A percentile compares a stretch with the other conserved stretches of the same genome.
Evolutionary conservation across 2,113 vertebrate species (phyloP).

Genomic region (Cichladusa arquata): DNA sequence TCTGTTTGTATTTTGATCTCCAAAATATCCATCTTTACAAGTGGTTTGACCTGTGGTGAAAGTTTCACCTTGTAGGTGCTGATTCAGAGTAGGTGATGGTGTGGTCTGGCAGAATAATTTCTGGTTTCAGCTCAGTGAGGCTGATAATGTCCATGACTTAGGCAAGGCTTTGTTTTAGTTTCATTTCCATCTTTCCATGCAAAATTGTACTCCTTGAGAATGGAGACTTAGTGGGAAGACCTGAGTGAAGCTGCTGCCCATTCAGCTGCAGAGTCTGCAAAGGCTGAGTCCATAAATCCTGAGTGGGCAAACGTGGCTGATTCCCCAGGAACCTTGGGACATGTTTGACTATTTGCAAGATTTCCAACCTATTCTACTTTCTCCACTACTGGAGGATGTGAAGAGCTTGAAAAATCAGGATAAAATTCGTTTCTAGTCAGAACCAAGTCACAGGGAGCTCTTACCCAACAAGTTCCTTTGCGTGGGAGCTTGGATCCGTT

Average conservation of each 20-base stretch:
- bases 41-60: not conserved
- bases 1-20: not conserved
- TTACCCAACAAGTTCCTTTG: slow-evolving; percentile 32
- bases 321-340: not conserved
- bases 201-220: not conserved
- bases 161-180: not conserved
- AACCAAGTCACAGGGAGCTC: not conserved
- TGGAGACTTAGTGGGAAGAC: not conserved
- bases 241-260: not conserved
- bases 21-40: not conserved
- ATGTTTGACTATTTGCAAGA: not conserved
- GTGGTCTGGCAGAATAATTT: not conserved
- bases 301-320: not conserved
- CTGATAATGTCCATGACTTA: not conserved
- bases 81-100: not conserved
- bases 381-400: not conserved
- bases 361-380: not conserved
- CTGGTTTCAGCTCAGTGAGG: not conserved
- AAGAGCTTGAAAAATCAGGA: not conserved
- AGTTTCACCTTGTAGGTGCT: not conserved
- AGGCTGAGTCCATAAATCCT: not conserved
- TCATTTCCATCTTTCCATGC: not conserved
- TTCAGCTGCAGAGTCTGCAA: not conserved
- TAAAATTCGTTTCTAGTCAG: not conserved
- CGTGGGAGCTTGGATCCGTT: not conserved